Base-by-base conservation (phyloP, 2,888 invertebrate genomes). In the Gandaritis pyraliata region DNA sequence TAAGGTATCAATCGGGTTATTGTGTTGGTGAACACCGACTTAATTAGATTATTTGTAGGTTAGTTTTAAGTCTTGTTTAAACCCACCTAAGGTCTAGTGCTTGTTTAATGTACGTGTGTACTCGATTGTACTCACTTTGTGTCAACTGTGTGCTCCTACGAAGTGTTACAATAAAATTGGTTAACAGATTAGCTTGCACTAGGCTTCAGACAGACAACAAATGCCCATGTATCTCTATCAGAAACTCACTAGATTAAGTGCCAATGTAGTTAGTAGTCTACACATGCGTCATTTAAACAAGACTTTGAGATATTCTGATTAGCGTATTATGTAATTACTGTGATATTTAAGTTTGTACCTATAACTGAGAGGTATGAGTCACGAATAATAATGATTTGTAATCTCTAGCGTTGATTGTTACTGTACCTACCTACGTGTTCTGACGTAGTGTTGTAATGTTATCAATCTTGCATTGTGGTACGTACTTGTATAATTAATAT, bases 291-390 rank as follows among this genome's bases (percentile, higher is more conserved):
- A 23, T 23, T 23, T 23, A 23, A 23, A 23, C 23, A 23, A 10
- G 33, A 1, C 33, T 33, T 33, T 33, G 33, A 33, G 33, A 33
- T 33, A 15, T 50, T 41, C 8, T 65, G 50, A 68, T 67, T 77
- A 70, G 69, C 70, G 70, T 64, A 72, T 80, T 75, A 76, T 80
- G 72, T 86, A 86, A 86, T 83, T 81, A 81, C 89, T 89, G 88
- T 89, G 88, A 89, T 89, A 89, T 88, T 84, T 86, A 86, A 83
- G 80, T 81, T 33, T 77, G 84, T 80, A 82, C 85, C n/a, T n/a
- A n/a, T n/a, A n/a, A n/a, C n/a, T n/a, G n/a, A n/a, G n/a, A 82
- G 81, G 80, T 77, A 68, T 87, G 87, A 87, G 73, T 88, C 88
- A 88, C 79, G 23, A 23, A 5, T 23, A 23, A n/a, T 7, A n/a